phyloP scores from a whole-genome alignment of 2,888 invertebrate species.

The Lacanobia wlatinum region DNA sequence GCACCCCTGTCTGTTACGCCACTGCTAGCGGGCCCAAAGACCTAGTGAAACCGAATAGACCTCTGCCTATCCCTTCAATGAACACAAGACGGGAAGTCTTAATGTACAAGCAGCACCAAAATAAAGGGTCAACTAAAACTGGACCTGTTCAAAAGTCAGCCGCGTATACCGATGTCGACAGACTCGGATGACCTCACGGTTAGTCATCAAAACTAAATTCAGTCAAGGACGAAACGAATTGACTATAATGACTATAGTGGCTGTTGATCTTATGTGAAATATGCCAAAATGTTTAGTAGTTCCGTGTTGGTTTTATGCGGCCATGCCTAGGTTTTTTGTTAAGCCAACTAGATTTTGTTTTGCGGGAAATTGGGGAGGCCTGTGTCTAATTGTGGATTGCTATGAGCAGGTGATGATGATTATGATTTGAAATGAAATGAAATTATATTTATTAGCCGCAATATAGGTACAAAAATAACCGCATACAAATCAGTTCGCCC shows the following conservation, averaged over 20 bases:
- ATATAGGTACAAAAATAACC: no score
- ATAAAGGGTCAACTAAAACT: conserved; percentile 19
- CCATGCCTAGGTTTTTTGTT: conserved; percentile 7
- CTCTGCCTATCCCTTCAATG: background rate
- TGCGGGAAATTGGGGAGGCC: background rate
- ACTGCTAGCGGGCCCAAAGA: no score
- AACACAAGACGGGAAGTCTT: background rate
- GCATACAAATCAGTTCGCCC: no score
- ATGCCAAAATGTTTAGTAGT: conserved; percentile 22
- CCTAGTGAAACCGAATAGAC: background rate
- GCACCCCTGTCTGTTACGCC: no score
- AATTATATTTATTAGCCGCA: no score
- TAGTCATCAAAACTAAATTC: conserved; percentile 52
- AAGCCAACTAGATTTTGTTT: no score
- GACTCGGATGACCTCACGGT: conserved; percentile 43
- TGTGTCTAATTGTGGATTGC: no score
- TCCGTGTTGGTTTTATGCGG: conserved; percentile 40
- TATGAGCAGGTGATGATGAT: no score
- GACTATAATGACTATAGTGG: conserved; percentile 9
- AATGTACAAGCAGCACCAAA: background rate
- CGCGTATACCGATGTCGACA: conserved; percentile 45
- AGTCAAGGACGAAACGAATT: conserved; percentile 51
- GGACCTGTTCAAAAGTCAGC: background rate
- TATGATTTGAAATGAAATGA: no score
- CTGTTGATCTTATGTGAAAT: conserved; percentile 31